Conservation (phyloP, 2,797 vertebrate genomes). For the Aeoliscus strigatus region DNA sequence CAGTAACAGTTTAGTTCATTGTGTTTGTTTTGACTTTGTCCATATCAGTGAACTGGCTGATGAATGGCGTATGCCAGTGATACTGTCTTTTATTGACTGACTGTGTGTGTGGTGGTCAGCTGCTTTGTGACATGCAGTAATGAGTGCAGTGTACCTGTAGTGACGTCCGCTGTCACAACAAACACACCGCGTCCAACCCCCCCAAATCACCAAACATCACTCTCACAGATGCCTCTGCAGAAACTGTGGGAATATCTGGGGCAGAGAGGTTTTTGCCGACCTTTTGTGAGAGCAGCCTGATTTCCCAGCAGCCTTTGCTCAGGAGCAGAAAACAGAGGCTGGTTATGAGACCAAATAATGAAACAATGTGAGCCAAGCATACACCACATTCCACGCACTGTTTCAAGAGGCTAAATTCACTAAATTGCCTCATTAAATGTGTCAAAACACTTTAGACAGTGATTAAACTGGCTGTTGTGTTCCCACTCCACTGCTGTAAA, state of each 20-base stretch:
- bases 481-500: constrained; percentile 44
- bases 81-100: no score
- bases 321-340: constrained; percentile 64
- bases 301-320: constrained; percentile 64
- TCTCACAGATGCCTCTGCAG: constrained; percentile 26
- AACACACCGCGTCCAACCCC: not conserved
- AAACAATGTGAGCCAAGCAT: constrained; percentile 66
- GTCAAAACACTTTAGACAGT: constrained; percentile 66
- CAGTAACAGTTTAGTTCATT: no score
- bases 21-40: no score
- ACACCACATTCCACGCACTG: constrained; percentile 62
- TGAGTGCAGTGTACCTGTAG: not conserved
- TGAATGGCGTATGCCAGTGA: no score
- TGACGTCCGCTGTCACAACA: not conserved
- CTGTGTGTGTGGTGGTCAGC: no score
- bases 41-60: no score
- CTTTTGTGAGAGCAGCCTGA: constrained; percentile 49
- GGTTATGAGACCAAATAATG: constrained; percentile 71
- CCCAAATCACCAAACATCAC: constrained; percentile 4
- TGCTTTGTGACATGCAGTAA: no score
- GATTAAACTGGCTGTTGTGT: constrained; percentile 62
- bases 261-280: constrained; percentile 49
- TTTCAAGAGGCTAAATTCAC: constrained; percentile 65
- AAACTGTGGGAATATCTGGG: constrained; percentile 51
- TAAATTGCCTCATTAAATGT: constrained; percentile 75